Conservation (phyloP, 2,113 vertebrate genomes). For the Equus przewalskii region DNA sequence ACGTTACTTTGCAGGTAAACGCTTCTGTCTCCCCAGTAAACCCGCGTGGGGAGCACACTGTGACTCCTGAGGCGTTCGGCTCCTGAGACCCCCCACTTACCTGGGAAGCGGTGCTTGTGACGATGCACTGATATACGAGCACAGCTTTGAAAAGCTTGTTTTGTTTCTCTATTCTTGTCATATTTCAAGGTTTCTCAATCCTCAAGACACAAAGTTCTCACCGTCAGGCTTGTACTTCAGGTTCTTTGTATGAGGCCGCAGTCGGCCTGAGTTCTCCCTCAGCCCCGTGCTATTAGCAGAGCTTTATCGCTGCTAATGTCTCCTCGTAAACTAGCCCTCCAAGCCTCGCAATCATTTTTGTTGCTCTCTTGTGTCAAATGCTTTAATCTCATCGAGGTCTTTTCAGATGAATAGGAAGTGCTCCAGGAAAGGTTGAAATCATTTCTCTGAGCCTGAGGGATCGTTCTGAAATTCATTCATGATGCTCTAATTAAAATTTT, state of each 20-base stretch:
- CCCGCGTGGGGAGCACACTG: rapidly evolving
- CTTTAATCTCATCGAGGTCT: conserved; percentile 81
- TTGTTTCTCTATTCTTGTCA: background rate
- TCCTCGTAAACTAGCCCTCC: conserved; percentile 74
- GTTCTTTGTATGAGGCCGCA: background rate
- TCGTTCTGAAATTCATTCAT: conserved; percentile 75
- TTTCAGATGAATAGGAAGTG: conserved; percentile 76
- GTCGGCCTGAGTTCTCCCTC: conserved; percentile 11
- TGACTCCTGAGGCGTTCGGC: background rate
- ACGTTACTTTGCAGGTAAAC: background rate
- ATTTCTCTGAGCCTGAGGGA: conserved; percentile 72
- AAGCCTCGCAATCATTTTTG: conserved; percentile 77
- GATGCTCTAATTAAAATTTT: conserved; percentile 80
- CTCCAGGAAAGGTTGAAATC: conserved; percentile 77
- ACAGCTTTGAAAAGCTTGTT: background rate
- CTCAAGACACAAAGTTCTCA: background rate
- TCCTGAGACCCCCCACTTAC: background rate
- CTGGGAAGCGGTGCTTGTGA: background rate
- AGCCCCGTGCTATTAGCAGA: conserved; percentile 46
- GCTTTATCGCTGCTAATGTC: conserved; percentile 70
- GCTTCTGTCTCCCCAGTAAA: background rate
- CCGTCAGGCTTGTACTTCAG: background rate
- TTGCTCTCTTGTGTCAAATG: conserved; percentile 78
- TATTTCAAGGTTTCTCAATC: background rate
- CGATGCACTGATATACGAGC: background rate